phyloP scores from a whole-genome alignment of 30 jellyfish, hydroid and myxozoan species.

The Hydractinia symbiolongicarpus region DNA sequence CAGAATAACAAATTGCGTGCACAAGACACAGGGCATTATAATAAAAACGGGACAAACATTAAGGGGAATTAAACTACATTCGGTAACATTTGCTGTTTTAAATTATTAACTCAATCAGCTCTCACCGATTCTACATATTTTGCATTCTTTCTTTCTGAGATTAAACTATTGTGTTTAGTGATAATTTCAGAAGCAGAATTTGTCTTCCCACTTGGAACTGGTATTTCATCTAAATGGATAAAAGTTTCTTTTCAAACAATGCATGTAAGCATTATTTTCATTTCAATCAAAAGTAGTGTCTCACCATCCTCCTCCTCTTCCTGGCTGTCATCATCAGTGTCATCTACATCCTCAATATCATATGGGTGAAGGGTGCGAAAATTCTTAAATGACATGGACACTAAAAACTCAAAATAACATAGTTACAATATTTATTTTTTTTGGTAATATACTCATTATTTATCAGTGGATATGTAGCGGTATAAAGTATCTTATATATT shows the following conservation, averaged over 20 bases:
- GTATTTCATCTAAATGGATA: constrained; percentile 23
- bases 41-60: too few relatives aligned
- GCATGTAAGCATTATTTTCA: neutral
- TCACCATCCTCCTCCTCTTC: constrained; percentile 45
- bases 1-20: too few relatives aligned
- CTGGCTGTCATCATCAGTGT: constrained; percentile 37
- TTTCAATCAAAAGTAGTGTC: neutral
- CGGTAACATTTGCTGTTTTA: too few relatives aligned
- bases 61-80: too few relatives aligned
- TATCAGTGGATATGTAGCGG: too few relatives aligned
- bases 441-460: too few relatives aligned
- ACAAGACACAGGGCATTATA: too few relatives aligned
- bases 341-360: constrained; percentile 31
- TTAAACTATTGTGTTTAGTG: constrained; percentile 78
- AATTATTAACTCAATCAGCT: too few relatives aligned
- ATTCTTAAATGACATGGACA: constrained; percentile 67
- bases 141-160: constrained; percentile 81
- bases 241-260: neutral
- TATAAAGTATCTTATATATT: too few relatives aligned
- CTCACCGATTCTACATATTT: constrained; percentile 62
- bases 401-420: constrained; percentile 16
- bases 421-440: too few relatives aligned
- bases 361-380: constrained; percentile 58
- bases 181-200: constrained; percentile 42
- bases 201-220: neutral